Evolutionary conservation across 2,888 invertebrate species (phyloP), one percentile per base, ranked within the genome.

Genomic region (Rhyacophila evoluta): DNA sequence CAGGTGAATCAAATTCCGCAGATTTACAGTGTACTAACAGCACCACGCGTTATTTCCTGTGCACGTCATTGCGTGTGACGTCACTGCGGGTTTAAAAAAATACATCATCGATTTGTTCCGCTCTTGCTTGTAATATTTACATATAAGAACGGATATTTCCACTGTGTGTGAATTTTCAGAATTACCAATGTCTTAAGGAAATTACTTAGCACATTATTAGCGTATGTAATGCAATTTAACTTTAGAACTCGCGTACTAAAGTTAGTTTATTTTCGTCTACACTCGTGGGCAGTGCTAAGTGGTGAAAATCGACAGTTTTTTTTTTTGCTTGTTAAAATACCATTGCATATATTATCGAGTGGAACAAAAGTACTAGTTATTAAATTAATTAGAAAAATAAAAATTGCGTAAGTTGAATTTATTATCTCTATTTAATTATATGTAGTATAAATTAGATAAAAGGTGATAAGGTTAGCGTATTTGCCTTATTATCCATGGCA

Each of bases 121-220:
- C 28, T 69, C 15, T 29, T 8, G n/a, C 28, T 69, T 5, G 27
- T 12, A 12, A 4, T 12, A 33, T 12, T 69, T 28, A 15, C 69
- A 29, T 29, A n/a, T 69, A 29, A 28, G 28, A 69, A 69, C 69
- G 69, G 69, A 69, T 29, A 69, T 69, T 69, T 69, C 69, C 69
- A 28, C 28, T 69, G 1, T 28, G 29, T 28, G 28, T 29, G 29
- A 33, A 28, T 69, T 33, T 33, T 69, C 69, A 69, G 69, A 69
- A 69, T 12, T 69, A 33, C 69, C 28, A 8, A 69, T 28, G 15
- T 11, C 55, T 55, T 55, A 25, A 55, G 55, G 55, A 55, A 55
- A 55, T 55, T 55, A 55, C 55, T 55, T 55, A 25, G 55, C 10
- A 55, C 55, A 8, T 55, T 19, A 19, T 55, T 55, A 19, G 19